Evolutionary conservation across 2,113 vertebrate species (phyloP), one percentile per base, ranked within the genome.

Genomic region (Gymnogyps californianus): DNA sequence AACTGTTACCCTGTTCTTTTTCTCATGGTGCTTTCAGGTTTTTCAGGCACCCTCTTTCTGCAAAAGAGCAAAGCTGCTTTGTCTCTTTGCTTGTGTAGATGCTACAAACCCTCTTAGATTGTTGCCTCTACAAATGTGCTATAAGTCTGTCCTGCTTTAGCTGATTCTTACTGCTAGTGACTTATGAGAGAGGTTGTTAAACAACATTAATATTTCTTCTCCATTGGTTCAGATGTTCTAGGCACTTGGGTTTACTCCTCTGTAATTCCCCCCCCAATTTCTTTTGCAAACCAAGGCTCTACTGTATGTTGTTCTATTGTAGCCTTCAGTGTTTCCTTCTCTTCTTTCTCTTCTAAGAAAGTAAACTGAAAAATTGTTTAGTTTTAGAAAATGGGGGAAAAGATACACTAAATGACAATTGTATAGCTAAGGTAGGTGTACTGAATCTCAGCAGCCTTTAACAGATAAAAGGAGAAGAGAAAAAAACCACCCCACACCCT

Each of bases 401-500:
- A 40, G 14, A 58, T 61, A 26, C 10, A 22, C 18, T 62, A 69
- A 95, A 54, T 51, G 4, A 32, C 46, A 71, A 42, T 1, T 38
- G 10, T 47, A 7, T 79, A 72, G 32, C 13, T 54, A 49, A 62
- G 54, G 52, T 12, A 58, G 22, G 36, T 40, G 19, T 69, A 51
- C 28, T 61, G 54, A 85, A 25, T 80, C 42, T 88, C 62, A 82
- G n/a, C 11, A 52, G 70, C 28, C 58, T 85, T 67, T 79, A 76
- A 32, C 21, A 61, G 24, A 28, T 44, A n/a, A 52, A 88, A 83
- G 69, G 31, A 57, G 32, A n/a, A 42, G 28, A 64, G 32, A 19
- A 40, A 71, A 87, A 40, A 7, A 1, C 0, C 9, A 59, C 29
- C 38, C 4, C 54, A 1, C 4, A 4, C 13, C 15, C 42, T 54